Base-by-base conservation (phyloP, 2,113 vertebrate species). In the Alouatta palliata region DNA sequence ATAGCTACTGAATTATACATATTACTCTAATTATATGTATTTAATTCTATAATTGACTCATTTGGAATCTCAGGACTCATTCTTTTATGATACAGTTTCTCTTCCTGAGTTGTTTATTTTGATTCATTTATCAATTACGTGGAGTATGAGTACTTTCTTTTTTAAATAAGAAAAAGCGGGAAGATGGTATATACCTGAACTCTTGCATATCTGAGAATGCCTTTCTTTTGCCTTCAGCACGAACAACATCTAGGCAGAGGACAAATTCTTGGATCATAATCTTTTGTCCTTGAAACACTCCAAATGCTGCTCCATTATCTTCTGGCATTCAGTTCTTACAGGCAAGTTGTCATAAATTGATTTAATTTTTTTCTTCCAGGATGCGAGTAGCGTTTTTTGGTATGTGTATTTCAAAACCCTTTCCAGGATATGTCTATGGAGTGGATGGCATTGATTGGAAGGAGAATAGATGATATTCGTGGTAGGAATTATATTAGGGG, bases 31-130 rank as follows among this genome's bases (percentile, higher is more conserved):
- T 61, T 85, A 96, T n/a, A 87, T 25, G 68, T 61, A 30, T 30
- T 91, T 91, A 94, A 91, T 82, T 96, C 52, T 87, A 35, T 91
- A 70, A 76, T 40, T 84, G 82, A 81, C 49, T 71, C 13, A 83
- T 58, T 85, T 86, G 58, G 8, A 90, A 73, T 82, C 58, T 91
- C 58, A 83, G 23, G 91, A 27, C 35, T 21, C 21, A 54, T 84
- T 86, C 17, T 83, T 95, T 66, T 23, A 76, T 54, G 61, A 81
- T 40, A 91, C 16, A 35, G 17, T 66, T 91, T 97, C 7, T 91
- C 68, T 96, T 88, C 88, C 84, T 90, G 40, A 43, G 40, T 43
- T 43, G 49, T 91, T 95, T 86, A 54, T 94, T 96, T 85, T 89
- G 54, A 95, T 61, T 23, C 40, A 93, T 64, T 94, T 86, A 70